Evolutionary conservation across 1,140 invertebrate species (phyloP), one percentile per base, ranked within the genome.

Genomic region (Drosophila ogumai): DNA sequence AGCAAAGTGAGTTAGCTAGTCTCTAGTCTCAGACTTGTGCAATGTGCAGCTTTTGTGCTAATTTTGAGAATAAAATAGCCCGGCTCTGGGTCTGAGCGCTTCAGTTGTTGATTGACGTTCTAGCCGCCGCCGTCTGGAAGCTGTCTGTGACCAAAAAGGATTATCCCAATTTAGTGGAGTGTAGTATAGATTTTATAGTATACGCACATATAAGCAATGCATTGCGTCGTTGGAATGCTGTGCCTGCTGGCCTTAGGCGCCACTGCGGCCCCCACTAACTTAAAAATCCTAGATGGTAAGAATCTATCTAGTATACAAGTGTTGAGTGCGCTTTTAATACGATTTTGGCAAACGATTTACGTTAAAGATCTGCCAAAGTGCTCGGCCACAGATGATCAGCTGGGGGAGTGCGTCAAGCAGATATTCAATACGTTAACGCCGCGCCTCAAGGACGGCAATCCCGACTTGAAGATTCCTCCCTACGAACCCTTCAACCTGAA

Each of bases 401-500:
- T 82, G 19, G 75, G 75, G 9, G 91, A 91, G 0, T 92, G 91
- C 31, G 49, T 92, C 31, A 90, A 78, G 61, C 34, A 72, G 7
- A 72, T 86, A 6, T 68, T 92, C 0, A 85, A 91, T 31, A 44
- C 55, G 4, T 6, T 90, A 5, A 75, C 73, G 36, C 81, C 85
- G 9, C 77, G 85, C 1, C 38, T 90, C 1, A 66, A 76, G 22
- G 47, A 79, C n/a, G 91, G 91, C 15, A 74, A 75, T 31, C 60
- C 77, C 4, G 64, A 76, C 2, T 32, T 91, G 7, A 78, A 85
- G 9, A 82, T 92, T 43, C 81, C 81, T 0, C 57, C 90, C 9
- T 80, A 92, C n/a, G 92, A 93, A 54, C 92, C 92, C 0, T 77
- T 91, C 22, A 6, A 40, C 0, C 64, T 92, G 1, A 81, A 91